Conservation (phyloP, 2,113 vertebrate genomes). For the Fukomys damarensis region DNA sequence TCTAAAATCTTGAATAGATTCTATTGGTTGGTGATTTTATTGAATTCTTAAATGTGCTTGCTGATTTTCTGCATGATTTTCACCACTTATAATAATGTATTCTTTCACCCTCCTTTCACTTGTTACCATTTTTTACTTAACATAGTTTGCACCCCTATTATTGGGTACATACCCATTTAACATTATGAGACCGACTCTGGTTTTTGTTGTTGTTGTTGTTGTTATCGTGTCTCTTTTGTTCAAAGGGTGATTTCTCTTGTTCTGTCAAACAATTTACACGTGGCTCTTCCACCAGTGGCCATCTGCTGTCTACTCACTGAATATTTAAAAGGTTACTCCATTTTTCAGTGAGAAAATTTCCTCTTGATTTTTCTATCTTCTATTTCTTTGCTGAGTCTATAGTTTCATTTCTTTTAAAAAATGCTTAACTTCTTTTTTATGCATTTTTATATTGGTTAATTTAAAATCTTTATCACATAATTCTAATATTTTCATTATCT, state of each 20-base stretch:
- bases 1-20: background rate
- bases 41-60: background rate
- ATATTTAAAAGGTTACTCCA: background rate
- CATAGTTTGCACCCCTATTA: background rate
- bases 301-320: background rate
- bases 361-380: background rate
- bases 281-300: background rate
- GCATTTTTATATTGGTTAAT: background rate
- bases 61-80: background rate
- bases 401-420: background rate
- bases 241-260: background rate
- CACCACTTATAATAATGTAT: background rate
- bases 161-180: background rate
- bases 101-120: background rate
- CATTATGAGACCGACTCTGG: background rate
- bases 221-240: background rate
- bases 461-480: background rate
- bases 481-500: background rate
- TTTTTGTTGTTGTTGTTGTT: too few species aligned
- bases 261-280: background rate
- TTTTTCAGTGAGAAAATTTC: background rate
- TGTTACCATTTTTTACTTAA: background rate
- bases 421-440: background rate
- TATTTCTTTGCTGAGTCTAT: background rate
- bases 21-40: background rate